phyloP scores from a whole-genome alignment of 2,113 vertebrate genomes.

The Zosterops hypoxanthus region DNA sequence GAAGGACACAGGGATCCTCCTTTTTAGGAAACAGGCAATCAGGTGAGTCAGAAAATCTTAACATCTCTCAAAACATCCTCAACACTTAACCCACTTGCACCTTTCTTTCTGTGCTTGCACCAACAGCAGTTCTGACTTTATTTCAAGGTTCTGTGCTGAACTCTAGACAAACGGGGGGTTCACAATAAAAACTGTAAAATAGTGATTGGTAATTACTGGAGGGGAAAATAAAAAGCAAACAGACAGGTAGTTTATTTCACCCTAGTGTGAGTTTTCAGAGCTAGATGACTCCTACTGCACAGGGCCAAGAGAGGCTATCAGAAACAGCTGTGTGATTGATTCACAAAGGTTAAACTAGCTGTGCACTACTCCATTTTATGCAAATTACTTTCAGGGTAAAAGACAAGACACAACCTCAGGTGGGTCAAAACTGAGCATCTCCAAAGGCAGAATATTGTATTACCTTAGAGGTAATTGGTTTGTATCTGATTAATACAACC shows the following conservation, averaged over 20 bases:
- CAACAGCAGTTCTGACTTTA: not conserved
- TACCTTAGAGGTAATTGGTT: not conserved
- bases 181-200: not conserved
- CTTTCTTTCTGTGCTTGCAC: not conserved
- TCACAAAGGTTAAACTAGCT: not conserved
- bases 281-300: not conserved
- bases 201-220: not conserved
- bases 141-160: not conserved
- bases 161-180: not conserved
- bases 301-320: not conserved
- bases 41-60: not conserved
- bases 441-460: not conserved
- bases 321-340: not conserved
- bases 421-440: not conserved
- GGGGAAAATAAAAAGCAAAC: not conserved
- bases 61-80: not conserved
- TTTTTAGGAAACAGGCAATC: not conserved
- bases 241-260: not conserved
- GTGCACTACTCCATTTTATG: not conserved
- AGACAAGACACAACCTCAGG: not conserved
- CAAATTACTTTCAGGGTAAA: not conserved
- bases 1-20: not conserved
- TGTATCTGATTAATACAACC: not conserved
- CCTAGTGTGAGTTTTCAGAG: not conserved
- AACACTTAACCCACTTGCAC: not conserved